Evolutionary conservation across 2,113 vertebrate genomes (phyloP).

Genomic region (Scolopax mira): DNA sequence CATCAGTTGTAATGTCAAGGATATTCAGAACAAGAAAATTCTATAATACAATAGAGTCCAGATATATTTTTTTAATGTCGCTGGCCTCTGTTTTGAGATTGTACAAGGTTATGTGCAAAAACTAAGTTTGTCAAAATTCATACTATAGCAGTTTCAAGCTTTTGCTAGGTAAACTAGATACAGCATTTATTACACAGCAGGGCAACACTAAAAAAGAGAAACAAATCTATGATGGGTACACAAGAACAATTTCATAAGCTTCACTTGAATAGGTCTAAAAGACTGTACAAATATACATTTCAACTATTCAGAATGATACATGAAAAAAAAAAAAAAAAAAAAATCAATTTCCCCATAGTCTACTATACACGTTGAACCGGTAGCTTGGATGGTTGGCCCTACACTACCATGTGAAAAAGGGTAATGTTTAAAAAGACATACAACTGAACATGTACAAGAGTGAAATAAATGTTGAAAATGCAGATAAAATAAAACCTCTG

Average conservation of each 20-base stretch:
- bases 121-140: slow-evolving; percentile 85
- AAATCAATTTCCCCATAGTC: slow-evolving; percentile 76
- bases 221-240: slow-evolving; percentile 88
- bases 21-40: slow-evolving; percentile 83
- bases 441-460: slow-evolving; percentile 71
- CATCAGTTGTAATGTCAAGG: slow-evolving; percentile 78
- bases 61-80: slow-evolving; percentile 77
- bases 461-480: slow-evolving; percentile 67
- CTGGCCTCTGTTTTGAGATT: slow-evolving; percentile 85
- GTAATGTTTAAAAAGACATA: slow-evolving; percentile 66
- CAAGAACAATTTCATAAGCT: slow-evolving; percentile 84
- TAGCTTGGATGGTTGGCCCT: slow-evolving; percentile 74
- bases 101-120: slow-evolving; percentile 92
- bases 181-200: slow-evolving; percentile 94
- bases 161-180: slow-evolving; percentile 90
- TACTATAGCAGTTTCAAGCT: slow-evolving; percentile 93
- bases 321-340: slow-evolving; percentile 82
- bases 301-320: slow-evolving; percentile 89
- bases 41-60: slow-evolving; percentile 84
- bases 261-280: slow-evolving; percentile 96
- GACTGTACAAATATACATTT: slow-evolving; percentile 99
- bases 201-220: slow-evolving; percentile 88
- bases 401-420: slow-evolving; percentile 73
- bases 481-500: slow-evolving; percentile 70
- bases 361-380: slow-evolving; percentile 79